Conservation (phyloP, 2,113 vertebrate species). For the Lophotis ruficrista region DNA sequence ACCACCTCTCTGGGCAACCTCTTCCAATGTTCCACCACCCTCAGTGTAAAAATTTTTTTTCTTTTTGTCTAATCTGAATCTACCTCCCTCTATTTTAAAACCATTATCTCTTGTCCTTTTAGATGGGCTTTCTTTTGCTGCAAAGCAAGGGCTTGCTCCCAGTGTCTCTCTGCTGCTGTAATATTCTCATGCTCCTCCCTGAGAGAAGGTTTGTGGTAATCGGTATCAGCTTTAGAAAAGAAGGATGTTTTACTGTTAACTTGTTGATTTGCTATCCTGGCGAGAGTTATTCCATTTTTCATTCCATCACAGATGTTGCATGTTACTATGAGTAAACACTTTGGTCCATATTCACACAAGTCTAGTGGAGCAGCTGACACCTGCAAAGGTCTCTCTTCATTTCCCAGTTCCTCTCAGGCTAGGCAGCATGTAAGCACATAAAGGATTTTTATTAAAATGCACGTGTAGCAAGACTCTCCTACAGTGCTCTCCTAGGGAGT, state of each 20-base stretch:
- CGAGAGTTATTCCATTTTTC: not conserved
- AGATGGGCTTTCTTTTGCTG: not conserved
- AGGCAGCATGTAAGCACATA: not conserved
- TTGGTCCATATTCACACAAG: not conserved
- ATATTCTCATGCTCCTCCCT: not conserved
- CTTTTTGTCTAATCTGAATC: too few species aligned
- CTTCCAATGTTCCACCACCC: too few species aligned
- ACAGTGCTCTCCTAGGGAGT: not conserved
- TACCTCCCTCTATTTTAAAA: too few species aligned
- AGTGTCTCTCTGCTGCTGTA: not conserved
- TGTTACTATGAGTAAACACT: not conserved
- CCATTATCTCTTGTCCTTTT: too few species aligned
- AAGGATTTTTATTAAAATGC: not conserved
- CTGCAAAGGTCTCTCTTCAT: not conserved
- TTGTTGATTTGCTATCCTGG: not conserved
- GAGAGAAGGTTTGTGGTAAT: not conserved
- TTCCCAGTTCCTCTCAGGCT: not conserved
- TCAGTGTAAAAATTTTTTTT: too few species aligned
- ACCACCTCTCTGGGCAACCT: too few species aligned
- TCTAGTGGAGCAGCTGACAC: not conserved
- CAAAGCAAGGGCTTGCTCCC: not conserved
- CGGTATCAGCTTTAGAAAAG: not conserved
- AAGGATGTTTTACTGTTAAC: not conserved
- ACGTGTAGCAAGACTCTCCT: not conserved
- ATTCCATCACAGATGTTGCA: not conserved